Evolutionary conservation across 2,113 vertebrate species (phyloP).

Genomic region (Phrynosoma platyrhinos): DNA sequence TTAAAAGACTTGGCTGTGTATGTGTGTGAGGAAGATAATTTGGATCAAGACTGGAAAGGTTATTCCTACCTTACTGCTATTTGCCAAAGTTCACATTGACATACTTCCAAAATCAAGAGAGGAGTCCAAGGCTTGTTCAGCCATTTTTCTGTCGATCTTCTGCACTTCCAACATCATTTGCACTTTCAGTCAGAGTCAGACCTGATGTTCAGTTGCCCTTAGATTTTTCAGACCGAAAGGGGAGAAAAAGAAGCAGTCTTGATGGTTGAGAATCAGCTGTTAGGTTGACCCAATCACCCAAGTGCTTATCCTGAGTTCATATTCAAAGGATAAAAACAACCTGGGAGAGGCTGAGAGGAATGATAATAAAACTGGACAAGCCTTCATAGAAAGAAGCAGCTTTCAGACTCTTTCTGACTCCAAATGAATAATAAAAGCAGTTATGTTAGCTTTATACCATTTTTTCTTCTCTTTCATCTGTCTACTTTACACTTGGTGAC

Average conservation of each 20-base stretch:
- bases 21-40: neutral
- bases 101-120: neutral
- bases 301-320: neutral
- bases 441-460: neutral
- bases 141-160: too few relatives aligned
- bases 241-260: neutral
- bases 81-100: neutral
- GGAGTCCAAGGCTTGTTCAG: neutral
- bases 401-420: neutral
- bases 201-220: neutral
- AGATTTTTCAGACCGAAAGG: neutral
- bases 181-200: neutral
- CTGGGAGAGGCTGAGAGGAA: neutral
- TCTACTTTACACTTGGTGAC: neutral
- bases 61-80: neutral
- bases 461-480: neutral
- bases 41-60: neutral
- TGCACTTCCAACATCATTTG: neutral
- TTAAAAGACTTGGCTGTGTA: too few relatives aligned
- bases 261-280: neutral
- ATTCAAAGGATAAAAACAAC: neutral
- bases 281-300: neutral
- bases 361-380: neutral
- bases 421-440: neutral
- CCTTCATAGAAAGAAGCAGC: neutral